Conservation (phyloP, 1,140 invertebrate genomes). For the Drosophila simulans region DNA sequence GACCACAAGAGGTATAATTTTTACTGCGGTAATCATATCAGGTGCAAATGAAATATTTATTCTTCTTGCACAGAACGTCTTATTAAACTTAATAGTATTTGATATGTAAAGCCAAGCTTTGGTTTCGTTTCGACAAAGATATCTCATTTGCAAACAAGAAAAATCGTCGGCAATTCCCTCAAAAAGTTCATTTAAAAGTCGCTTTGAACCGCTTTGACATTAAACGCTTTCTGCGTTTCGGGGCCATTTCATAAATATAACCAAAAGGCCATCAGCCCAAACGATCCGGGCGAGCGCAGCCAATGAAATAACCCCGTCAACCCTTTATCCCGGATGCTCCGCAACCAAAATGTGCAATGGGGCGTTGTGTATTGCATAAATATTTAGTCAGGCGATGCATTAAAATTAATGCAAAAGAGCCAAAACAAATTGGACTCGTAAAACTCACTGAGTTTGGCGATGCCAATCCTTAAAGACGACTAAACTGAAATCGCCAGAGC, state of each 20-base stretch:
- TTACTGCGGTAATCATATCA: too few species aligned
- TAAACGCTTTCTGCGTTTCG: constrained; percentile 19
- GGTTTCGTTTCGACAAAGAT: too few species aligned
- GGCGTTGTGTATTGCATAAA: constrained; percentile 71
- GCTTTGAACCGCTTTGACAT: constrained; percentile 11
- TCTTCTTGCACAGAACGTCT: too few species aligned
- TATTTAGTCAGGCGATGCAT: constrained; percentile 70
- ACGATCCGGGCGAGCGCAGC: constrained; percentile 16
- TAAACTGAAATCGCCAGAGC: constrained; percentile 1
- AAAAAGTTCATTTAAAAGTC: constrained; percentile 55
- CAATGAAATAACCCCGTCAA: constrained; percentile 12
- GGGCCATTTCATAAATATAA: constrained; percentile 46
- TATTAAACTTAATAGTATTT: too few species aligned
- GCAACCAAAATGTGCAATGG: constrained; percentile 64
- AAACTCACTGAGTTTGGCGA: constrained; percentile 24
- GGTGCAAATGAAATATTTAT: too few species aligned
- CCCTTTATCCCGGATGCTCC: background rate
- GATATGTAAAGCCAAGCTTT: too few species aligned
- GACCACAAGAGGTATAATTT: background rate
- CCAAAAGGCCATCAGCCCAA: constrained; percentile 24
- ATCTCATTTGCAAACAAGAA: background rate
- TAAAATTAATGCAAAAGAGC: constrained; percentile 72
- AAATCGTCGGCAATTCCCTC: background rate
- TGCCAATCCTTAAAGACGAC: constrained; percentile 62
- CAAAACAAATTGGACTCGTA: constrained; percentile 45